A percentile compares a stretch with the other conserved stretches of the same genome.
These are phyloP conservation scores for Caradrina kadenii DNA, from an alignment of 2,888 invertebrate species.

Conservation along the genomic window DNA sequence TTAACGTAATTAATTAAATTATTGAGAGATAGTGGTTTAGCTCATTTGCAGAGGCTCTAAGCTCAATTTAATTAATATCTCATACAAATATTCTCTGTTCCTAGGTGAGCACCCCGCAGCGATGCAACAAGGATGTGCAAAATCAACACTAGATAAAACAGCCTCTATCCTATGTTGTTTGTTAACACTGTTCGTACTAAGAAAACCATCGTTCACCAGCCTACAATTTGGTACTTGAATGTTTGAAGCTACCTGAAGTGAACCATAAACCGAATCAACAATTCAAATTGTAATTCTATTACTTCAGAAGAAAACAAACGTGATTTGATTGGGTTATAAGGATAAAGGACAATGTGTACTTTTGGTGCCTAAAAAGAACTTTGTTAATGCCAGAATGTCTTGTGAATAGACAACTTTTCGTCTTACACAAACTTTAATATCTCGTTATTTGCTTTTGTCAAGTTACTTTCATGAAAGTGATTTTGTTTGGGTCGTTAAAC, in stretches of 20 bases:
- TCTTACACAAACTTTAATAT: constrained; percentile 55
- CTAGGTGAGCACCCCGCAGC: constrained; percentile 88
- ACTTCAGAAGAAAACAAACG: constrained; percentile 31
- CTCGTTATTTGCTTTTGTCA: constrained; percentile 54
- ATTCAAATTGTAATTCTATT: constrained; percentile 41
- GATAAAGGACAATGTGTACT: constrained; percentile 29
- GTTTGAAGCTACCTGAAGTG: constrained; percentile 18
- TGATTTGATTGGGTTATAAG: constrained; percentile 32
- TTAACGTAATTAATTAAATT: too few species aligned
- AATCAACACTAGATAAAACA: constrained; percentile 79
- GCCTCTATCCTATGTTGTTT: constrained; percentile 77
- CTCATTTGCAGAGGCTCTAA: too few species aligned
- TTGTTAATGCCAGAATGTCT: constrained; percentile 36
- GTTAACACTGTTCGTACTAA: constrained; percentile 71
- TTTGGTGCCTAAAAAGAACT: constrained; percentile 46
- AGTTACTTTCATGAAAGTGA: constrained; percentile 55
- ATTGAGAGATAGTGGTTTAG: too few species aligned
- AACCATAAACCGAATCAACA: constrained; percentile 47
- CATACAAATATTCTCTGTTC: constrained; percentile 42
- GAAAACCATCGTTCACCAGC: constrained; percentile 68
- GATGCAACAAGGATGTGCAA: constrained; percentile 88
- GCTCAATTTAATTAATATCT: not conserved
- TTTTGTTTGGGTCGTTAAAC: constrained; percentile 57
- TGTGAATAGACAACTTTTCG: constrained; percentile 47
- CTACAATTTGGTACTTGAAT: constrained; percentile 80